A percentile compares a stretch with the other conserved stretches of the same genome.
These are phyloP conservation scores for Orcinus orca DNA, from an alignment of 2,113 vertebrate species.

Conservation along the genomic window DNA sequence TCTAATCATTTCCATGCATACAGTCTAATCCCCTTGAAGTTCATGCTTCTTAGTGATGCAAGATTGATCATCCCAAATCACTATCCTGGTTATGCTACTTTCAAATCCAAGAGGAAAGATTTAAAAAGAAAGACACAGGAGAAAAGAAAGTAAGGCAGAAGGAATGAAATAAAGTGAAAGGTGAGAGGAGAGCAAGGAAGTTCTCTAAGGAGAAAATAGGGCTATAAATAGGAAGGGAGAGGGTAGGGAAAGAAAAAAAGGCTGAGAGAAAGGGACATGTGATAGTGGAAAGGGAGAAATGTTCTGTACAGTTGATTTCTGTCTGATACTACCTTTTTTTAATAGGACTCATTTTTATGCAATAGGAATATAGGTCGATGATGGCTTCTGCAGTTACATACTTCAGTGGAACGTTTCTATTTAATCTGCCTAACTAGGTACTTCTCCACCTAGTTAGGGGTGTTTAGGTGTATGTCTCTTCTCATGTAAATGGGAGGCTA, in stretches of 20 bases:
- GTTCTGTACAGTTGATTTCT: neutral
- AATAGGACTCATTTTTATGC: conserved; percentile 17
- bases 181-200: neutral
- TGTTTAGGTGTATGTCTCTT: neutral
- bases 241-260: neutral
- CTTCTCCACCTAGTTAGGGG: conserved; percentile 41
- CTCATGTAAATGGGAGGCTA: conserved; percentile 22
- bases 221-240: neutral
- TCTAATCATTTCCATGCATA: neutral
- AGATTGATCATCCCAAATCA: neutral
- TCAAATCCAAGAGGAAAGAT: neutral
- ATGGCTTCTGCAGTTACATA: conserved; percentile 27
- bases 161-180: neutral
- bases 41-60: neutral
- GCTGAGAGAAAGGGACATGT: neutral
- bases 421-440: conserved; percentile 49
- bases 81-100: neutral
- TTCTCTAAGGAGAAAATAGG: neutral
- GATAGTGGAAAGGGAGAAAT: neutral
- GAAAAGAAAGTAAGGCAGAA: neutral
- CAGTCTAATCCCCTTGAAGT: neutral
- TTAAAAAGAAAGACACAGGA: neutral
- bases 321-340: neutral
- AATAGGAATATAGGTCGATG: neutral
- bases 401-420: conserved; percentile 35